Evolutionary conservation across 2,888 invertebrate genomes (phyloP).

Genomic region (Copidosoma aretas): DNA sequence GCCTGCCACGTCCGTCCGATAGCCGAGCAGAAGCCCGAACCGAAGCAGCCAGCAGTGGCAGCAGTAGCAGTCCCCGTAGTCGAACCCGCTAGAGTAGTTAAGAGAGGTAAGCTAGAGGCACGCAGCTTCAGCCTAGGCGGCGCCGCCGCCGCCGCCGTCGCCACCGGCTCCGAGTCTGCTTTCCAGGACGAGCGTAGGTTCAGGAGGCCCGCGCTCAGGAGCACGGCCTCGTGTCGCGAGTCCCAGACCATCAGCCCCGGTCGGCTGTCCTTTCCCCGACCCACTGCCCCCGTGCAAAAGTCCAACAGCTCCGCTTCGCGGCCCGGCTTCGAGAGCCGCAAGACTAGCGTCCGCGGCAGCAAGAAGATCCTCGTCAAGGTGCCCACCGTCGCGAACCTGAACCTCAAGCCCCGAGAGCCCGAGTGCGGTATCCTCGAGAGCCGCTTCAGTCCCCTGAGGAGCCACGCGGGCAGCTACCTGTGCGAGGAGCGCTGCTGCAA

Average conservation of each 20-base stretch:
- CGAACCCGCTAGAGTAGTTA: slow-evolving; percentile 54
- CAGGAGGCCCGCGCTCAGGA: neutral
- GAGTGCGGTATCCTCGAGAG: slow-evolving; percentile 42
- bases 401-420: slow-evolving; percentile 6
- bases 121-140: slow-evolving; percentile 23
- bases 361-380: slow-evolving; percentile 43
- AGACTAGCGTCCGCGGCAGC: slow-evolving; percentile 20
- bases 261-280: neutral
- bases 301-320: slow-evolving; percentile 11
- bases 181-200: slow-evolving; percentile 7
- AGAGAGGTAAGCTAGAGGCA: slow-evolving; percentile 60
- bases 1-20: slow-evolving; percentile 34
- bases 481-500: slow-evolving; percentile 43
- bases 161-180: slow-evolving; percentile 22
- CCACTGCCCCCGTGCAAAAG: slow-evolving; percentile 6
- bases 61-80: slow-evolving; percentile 30
- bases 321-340: slow-evolving; percentile 10
- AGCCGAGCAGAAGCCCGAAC: slow-evolving; percentile 8
- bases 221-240: neutral
- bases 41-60: neutral
- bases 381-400: slow-evolving; percentile 39
- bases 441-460: slow-evolving; percentile 36
- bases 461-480: slow-evolving; percentile 46
- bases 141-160: too few species aligned
- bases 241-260: neutral